Base-by-base conservation (phyloP, 92 coral and sea anemone genomes). In the Palythoa heliodiscus region DNA sequence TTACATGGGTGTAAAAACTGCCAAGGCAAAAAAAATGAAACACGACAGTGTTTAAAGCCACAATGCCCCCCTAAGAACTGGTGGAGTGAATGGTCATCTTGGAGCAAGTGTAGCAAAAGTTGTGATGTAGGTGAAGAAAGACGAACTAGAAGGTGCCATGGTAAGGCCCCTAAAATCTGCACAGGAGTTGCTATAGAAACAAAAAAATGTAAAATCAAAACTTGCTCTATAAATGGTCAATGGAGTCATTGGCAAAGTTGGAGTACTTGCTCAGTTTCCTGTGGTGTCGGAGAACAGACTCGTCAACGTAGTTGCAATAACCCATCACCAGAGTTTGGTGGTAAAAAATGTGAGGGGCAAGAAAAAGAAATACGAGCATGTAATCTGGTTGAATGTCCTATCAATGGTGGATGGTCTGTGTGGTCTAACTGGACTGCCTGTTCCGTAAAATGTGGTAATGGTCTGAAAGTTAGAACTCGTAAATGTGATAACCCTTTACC, bases 401-500 rank as follows among this genome's bases (percentile, higher is more conserved):
- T 88, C 15, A 72, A 75, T 54, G 86, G 71, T 48, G 92, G 83
- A 19, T 92, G 93, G 91, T 88, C 98, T 5, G 82, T 80, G 12
- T 96, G 99, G 99, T 86, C 98, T 55, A 82, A 92, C 48, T 96
- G 99, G 99, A 91, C 93, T 40, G 73, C 73, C 66, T 96, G 99
- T 38, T 87, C 98, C 17, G 83, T 83, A 14, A 47, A 89, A 3
- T 96, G 98, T 87, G 97, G 92, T 24, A 69, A 61, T 48, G 98
- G 98, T 55, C 86, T 73, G 52, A 92, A 94, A 78, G 76, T 88
- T 19, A 85, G 94, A 48, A 55, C 91, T 9, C 92, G 96, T 52
- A 60, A 58, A 20, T 93, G 96, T 52, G 68, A 74, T 54, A 89
- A 86, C n/a, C 90, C 84, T 43, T 85, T 73, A n/a, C 85, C 89